Evolutionary conservation across 2,888 invertebrate genomes (phyloP).

Genomic region (Dasypolia templi): DNA sequence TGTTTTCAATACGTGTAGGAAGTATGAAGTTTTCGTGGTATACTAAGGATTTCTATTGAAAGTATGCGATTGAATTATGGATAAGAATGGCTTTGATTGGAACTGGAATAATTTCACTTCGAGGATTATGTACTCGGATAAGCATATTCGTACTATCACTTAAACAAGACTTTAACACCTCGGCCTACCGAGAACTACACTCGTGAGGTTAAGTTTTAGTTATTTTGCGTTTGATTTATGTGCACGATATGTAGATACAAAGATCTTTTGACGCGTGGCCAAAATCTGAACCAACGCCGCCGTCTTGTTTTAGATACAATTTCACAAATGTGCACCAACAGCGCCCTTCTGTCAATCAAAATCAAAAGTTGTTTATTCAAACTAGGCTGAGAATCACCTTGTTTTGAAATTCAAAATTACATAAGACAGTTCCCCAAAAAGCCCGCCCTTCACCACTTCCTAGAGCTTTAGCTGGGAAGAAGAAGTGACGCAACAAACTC

Average conservation of each 20-base stretch:
- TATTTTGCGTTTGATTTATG: no score
- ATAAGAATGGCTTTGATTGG: background rate
- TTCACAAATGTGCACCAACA: background rate
- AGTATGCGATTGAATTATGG: background rate
- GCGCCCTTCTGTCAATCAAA: background rate
- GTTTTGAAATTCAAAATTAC: no score
- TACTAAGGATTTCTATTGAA: background rate
- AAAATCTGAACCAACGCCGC: background rate
- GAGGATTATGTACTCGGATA: background rate
- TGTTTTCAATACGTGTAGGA: conserved; percentile 24
- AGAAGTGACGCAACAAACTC: no score
- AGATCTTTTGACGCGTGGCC: background rate
- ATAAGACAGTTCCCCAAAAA: no score
- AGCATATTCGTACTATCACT: background rate
- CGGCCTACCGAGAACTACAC: background rate
- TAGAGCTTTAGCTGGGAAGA: no score
- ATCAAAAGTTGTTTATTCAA: no score
- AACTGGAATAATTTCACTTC: background rate
- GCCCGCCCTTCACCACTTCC: no score
- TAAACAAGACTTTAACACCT: background rate
- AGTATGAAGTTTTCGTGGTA: conserved; percentile 3
- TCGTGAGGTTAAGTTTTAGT: background rate
- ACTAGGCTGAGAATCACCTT: no score
- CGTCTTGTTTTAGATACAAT: background rate
- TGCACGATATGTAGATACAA: background rate